Evolutionary conservation across 2,888 invertebrate species (phyloP), one percentile per base, ranked within the genome.

Genomic region (Agrilus mali): DNA sequence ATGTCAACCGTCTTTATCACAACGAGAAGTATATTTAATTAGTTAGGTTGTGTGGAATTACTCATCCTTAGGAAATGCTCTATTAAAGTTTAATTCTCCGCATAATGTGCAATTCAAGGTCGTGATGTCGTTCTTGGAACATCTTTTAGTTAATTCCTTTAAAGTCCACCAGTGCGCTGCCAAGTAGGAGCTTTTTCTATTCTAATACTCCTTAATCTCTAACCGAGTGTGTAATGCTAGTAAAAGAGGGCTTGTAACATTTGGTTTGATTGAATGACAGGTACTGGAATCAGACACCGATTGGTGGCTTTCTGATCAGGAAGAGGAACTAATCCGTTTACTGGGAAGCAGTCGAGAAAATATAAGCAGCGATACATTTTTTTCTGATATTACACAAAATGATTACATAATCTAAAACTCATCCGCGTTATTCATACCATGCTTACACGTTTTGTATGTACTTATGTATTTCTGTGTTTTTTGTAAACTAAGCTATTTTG

Each of bases 301-400:
- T 61, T 74, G 82, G 71, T 80, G 81, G 71, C 78, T 80, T 61
- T 84, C 84, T 15, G 83, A 84, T 62, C 82, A 83, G 66, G 84
- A 85, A 60, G 84, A 85, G 53, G 84, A 85, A 66, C 71, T 85
- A 39, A 70, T 84, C 56, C 78, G 80, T 55, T 77, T 84, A 56
- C 70, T 83, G 54, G 82, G 82, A 67, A 79, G 77, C 63, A 77
- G 77, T 54, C 74, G 76, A 52, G 77, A 78, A 58, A 77, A 77
- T 50, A 73, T 78, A 51, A 77, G 75, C 50, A 55, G 60, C 40
- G 66, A 65, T 45, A 57, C 53, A 50, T 59, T 64, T 49, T 65
- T 65, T 55, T 60, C 66, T 51, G 67, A 68, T 58, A 67, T 68
- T 53, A 57, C 60, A 48, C 64, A 59, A 47, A 65, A 64, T 55